phyloP scores from a whole-genome alignment of 2,797 vertebrate species.

The Carcharodon carcharias region DNA sequence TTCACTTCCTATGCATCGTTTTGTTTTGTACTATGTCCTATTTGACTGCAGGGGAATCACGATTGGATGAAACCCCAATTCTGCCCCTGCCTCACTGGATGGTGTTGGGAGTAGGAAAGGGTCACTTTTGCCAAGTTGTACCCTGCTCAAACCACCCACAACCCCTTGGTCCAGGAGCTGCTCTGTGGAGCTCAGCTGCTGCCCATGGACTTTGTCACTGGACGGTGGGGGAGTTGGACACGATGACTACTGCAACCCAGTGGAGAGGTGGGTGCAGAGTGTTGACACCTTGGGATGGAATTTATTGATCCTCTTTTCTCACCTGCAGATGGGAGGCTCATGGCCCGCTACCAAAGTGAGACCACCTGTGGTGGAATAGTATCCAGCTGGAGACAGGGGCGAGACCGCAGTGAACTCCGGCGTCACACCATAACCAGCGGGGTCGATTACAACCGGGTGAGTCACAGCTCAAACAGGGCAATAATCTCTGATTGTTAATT shows the following conservation, averaged over 20 bases:
- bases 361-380: conserved; percentile 43
- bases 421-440: conserved; percentile 85
- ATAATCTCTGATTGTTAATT: background rate
- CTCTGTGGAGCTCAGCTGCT: background rate
- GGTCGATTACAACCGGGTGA: conserved; percentile 82
- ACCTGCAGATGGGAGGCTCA: background rate
- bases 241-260: background rate
- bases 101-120: background rate
- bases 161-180: background rate
- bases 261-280: background rate
- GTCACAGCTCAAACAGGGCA: conserved; percentile 39
- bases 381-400: conserved; percentile 55
- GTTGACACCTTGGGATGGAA: background rate
- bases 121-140: background rate
- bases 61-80: background rate
- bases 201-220: background rate
- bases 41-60: background rate
- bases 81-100: background rate
- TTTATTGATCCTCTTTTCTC: background rate
- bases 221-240: background rate
- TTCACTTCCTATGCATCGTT: too few relatives aligned
- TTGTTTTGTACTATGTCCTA: background rate
- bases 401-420: conserved; percentile 68
- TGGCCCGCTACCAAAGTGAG: background rate
- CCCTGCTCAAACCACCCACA: background rate